Evolutionary conservation across 2,113 vertebrate genomes (phyloP), one percentile per base, ranked within the genome.

Genomic region (Baryphthengus martii): DNA sequence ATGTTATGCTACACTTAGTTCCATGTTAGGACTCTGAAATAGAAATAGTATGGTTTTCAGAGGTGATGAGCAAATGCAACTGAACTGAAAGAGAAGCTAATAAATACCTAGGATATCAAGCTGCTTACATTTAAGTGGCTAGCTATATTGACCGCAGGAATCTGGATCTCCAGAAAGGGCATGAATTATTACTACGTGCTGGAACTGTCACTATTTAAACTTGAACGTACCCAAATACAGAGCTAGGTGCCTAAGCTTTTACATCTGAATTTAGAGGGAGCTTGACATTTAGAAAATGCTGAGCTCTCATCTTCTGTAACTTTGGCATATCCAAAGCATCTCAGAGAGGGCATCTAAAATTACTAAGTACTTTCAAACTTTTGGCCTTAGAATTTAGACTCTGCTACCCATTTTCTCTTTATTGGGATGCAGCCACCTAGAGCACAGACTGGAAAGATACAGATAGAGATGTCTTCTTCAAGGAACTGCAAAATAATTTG

Each of bases 271-370:
- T 75, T 76, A 62, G 53, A 53, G 70, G 65, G 40, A 81, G 9
- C 40, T 68, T 91, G 91, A 85, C 53, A 58, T 94, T 91, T 89
- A 76, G 56, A 73, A 96, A 93, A 88, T 20, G 33, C 49, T 47
- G 70, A 85, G 49, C 42, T 76, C 59, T 88, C 53, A 25, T 84
- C 65, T 89, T 95, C 44, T 93, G 40, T 67, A 82, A 39, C 81
- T 89, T 88, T 50, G 42, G 42, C 35, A 63, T 50, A 75, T 55
- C 14, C 28, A 59, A 70, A 80, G 29, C 40, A 44, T 93, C 75
- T 89, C 74, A 79, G 50, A 76, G 39, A 23, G 23, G 42, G 16
- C 35, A 93, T 88, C 63, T 85, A 80, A 73, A 85, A 77, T 85
- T 62, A 31, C 59, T 76, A 66, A 88, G 40, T 55, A 61, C 42